phyloP scores from a whole-genome alignment of 2,888 invertebrate genomes.

The Ichneumon xanthorius region DNA sequence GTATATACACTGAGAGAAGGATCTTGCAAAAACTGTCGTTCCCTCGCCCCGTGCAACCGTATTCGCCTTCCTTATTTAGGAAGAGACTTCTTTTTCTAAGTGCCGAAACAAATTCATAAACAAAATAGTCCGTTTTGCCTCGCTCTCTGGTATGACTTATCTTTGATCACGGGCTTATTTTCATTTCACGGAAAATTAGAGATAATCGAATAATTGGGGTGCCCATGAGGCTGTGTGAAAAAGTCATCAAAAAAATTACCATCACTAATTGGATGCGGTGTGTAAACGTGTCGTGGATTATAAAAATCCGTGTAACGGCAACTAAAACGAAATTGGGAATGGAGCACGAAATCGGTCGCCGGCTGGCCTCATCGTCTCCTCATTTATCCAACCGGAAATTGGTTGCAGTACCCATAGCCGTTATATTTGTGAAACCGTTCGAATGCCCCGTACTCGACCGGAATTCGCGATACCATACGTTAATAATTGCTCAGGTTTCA shows the following conservation, averaged over 20 bases:
- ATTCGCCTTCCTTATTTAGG: no score
- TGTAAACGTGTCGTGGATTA: not conserved
- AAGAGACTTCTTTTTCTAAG: no score
- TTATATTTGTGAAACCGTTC: slow-evolving; percentile 25
- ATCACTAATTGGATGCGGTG: not conserved
- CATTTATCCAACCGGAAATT: slow-evolving; percentile 38
- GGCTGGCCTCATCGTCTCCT: slow-evolving; percentile 24
- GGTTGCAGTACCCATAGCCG: slow-evolving; percentile 12
- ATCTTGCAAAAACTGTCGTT: no score
- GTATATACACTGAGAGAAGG: no score
- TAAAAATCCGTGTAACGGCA: not conserved
- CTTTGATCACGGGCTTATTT: no score
- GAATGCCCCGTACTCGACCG: not conserved
- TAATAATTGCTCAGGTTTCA: not conserved
- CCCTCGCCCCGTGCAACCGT: no score
- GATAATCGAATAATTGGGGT: no score
- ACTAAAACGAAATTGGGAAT: slow-evolving; percentile 2
- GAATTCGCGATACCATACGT: not conserved
- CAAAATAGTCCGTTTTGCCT: no score
- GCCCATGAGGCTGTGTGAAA: no score
- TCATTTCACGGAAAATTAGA: no score
- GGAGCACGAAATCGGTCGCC: not conserved
- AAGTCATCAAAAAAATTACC: not conserved
- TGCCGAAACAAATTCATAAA: no score
- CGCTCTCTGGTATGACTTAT: no score